phyloP scores from a whole-genome alignment of 2,113 vertebrate species.

The Podiceps cristatus region DNA sequence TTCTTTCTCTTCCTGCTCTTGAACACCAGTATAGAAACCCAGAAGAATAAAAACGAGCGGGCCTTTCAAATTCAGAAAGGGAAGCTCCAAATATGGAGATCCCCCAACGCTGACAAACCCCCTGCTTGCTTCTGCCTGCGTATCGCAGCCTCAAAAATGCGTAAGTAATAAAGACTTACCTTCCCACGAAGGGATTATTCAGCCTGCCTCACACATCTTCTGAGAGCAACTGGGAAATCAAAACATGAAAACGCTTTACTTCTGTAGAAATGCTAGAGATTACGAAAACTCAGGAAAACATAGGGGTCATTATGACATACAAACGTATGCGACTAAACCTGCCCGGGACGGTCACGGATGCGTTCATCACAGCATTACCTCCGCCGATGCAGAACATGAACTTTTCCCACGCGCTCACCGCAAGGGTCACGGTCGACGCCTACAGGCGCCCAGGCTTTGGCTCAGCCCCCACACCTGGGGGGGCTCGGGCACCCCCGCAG shows the following conservation, averaged over 20 bases:
- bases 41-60: not conserved
- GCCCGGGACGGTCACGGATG: too few species aligned
- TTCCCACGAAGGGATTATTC: not conserved
- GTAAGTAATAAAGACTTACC: not conserved
- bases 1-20: not conserved
- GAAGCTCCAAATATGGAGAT: not conserved
- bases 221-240: not conserved
- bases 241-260: not conserved
- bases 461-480: not conserved
- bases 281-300: not conserved
- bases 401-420: accelerated
- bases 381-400: accelerated
- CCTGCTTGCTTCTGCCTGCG: not conserved
- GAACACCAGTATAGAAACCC: not conserved
- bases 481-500: not conserved
- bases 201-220: not conserved
- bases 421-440: not conserved
- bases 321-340: not conserved
- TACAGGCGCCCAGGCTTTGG: not conserved
- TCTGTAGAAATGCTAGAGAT: not conserved
- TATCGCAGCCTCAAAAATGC: not conserved
- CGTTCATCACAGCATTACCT: not conserved
- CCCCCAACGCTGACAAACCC: not conserved
- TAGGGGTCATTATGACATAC: accelerated
- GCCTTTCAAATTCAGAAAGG: not conserved